These are phyloP conservation scores for Ardeotis arabs DNA, from an alignment of 2,113 vertebrate genomes.

Conservation along the genomic window DNA sequence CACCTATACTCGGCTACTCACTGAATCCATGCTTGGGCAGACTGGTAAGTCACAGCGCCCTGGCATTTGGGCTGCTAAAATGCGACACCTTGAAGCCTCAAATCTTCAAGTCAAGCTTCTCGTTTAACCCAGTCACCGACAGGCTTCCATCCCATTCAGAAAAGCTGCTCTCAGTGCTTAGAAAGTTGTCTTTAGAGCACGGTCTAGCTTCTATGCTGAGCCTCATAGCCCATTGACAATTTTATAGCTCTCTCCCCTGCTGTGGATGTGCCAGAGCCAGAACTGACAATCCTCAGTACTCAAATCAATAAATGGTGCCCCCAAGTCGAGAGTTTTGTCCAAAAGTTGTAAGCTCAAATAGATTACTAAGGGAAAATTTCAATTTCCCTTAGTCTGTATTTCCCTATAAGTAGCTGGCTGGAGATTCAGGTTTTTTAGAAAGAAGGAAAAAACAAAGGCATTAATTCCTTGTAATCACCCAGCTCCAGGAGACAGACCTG, in stretches of 20 bases:
- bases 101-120: background rate
- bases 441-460: background rate
- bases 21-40: background rate
- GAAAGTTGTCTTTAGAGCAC: background rate
- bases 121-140: background rate
- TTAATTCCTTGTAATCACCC: conserved; percentile 19
- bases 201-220: background rate
- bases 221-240: background rate
- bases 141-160: background rate
- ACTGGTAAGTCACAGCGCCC: rapidly evolving
- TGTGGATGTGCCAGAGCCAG: background rate
- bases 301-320: background rate
- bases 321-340: background rate
- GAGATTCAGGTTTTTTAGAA: background rate
- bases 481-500: conserved; percentile 8
- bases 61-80: background rate
- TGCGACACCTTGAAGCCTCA: background rate
- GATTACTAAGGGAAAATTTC: background rate
- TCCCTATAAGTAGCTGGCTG: background rate
- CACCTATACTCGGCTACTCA: background rate
- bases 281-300: background rate
- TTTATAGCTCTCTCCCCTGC: background rate
- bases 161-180: background rate
- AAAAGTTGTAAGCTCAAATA: background rate
- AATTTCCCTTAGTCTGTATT: background rate